Conservation (phyloP, 2,888 invertebrate genomes). For the Drosophila austrosaltans region DNA sequence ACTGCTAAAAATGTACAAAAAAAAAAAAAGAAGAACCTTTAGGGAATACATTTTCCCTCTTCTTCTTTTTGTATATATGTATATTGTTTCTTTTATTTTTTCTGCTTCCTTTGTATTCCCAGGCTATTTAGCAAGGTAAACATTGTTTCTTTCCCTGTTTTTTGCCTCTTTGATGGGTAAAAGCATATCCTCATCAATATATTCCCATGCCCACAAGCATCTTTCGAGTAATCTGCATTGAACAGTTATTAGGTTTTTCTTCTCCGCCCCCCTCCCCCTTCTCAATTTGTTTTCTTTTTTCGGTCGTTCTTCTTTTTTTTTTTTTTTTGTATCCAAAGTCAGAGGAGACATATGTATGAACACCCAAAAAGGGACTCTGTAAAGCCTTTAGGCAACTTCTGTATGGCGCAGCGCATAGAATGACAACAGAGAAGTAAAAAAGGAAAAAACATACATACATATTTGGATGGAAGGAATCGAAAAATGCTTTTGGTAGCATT, state of each 20-base stretch:
- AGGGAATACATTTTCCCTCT: neutral
- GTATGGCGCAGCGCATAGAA: neutral
- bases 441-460: slow-evolving; percentile 5
- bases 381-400: slow-evolving; percentile 18
- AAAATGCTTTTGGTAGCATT: slow-evolving; percentile 42
- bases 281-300: slow-evolving; percentile 9
- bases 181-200: slow-evolving; percentile 9
- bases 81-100: neutral
- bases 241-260: slow-evolving; percentile 67
- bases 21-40: neutral
- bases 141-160: slow-evolving; percentile 6
- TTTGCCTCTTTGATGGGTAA: slow-evolving; percentile 12
- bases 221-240: slow-evolving; percentile 67
- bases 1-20: neutral
- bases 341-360: slow-evolving; percentile 16
- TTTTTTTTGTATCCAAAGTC: slow-evolving; percentile 31
- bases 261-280: neutral
- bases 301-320: slow-evolving; percentile 41
- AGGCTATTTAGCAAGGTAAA: slow-evolving; percentile 13
- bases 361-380: slow-evolving; percentile 31
- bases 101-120: slow-evolving; percentile 2
- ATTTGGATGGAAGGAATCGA: slow-evolving; percentile 14
- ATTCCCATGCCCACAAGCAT: slow-evolving; percentile 37
- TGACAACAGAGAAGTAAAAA: slow-evolving; percentile 20
- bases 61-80: too few species aligned